A percentile compares a stretch with the other conserved stretches of the same genome.
phyloP scores from a whole-genome alignment of 1,140 invertebrate genomes.

The Drosophila sp. region DNA sequence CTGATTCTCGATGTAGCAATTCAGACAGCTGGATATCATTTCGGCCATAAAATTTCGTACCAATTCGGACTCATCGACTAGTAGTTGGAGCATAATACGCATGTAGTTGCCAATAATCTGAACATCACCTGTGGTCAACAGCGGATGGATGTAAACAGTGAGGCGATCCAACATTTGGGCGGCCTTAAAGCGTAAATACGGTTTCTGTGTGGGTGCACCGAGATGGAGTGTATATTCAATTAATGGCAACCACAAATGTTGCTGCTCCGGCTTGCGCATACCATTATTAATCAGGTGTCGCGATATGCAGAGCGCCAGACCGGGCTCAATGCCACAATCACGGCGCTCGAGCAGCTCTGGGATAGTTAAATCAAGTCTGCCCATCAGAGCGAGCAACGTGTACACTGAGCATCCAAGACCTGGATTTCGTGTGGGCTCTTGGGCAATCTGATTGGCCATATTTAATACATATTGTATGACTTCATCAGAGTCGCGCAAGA shows the following conservation, averaged over 20 bases:
- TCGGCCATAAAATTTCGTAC: conserved; percentile 62
- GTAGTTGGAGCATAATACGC: conserved; percentile 58
- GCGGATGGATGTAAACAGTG: conserved; percentile 1
- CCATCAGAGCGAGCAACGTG: conserved; percentile 29
- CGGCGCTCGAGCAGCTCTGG: conserved; percentile 11
- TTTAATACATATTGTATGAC: conserved; percentile 20
- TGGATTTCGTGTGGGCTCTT: neutral
- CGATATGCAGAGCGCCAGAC: conserved; percentile 42
- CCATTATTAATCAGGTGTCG: conserved; percentile 5
- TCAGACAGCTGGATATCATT: conserved; percentile 38
- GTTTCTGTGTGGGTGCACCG: conserved; percentile 23
- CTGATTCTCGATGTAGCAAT: neutral
- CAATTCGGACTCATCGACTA: conserved; percentile 72
- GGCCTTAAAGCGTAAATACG: conserved; percentile 51
- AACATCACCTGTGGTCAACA: conserved; percentile 33
- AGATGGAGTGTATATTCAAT: conserved; percentile 37
- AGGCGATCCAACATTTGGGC: conserved; percentile 32
- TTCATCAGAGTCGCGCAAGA: conserved; percentile 27
- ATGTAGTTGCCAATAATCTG: conserved; percentile 52
- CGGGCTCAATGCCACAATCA: conserved; percentile 29
- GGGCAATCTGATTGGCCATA: neutral
- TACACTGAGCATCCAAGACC: conserved; percentile 8
- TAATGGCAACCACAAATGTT: conserved; percentile 11
- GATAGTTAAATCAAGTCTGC: neutral
- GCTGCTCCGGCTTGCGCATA: neutral